Evolutionary conservation across 2,797 vertebrate genomes (phyloP).

Genomic region (Lagorchestes hirsutus): DNA sequence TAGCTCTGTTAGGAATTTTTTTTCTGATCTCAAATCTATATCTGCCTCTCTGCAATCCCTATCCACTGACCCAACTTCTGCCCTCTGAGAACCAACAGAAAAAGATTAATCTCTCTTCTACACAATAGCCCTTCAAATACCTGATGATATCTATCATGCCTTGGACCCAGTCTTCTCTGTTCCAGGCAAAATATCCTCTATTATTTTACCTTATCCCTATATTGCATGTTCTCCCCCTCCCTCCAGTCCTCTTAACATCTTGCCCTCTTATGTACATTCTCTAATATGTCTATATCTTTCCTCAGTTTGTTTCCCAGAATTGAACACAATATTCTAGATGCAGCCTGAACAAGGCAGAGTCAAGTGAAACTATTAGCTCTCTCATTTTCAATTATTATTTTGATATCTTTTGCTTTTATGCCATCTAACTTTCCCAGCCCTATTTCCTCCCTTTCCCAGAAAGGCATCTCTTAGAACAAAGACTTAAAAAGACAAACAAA

Average conservation of each 20-base stretch:
- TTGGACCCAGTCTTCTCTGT: not conserved
- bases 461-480: not conserved
- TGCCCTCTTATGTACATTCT: not conserved
- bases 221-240: not conserved
- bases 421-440: not conserved
- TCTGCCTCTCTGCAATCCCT: not conserved
- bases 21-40: not conserved
- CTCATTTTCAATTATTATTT: not conserved
- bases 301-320: not conserved
- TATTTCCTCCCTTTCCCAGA: not conserved
- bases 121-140: not conserved
- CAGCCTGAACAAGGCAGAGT: not conserved
- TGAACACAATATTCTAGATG: not conserved
- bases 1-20: not conserved
- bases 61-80: not conserved
- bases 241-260: not conserved
- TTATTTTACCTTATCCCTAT: not conserved
- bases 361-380: not conserved
- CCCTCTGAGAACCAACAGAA: not conserved
- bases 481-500: not conserved
- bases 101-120: not conserved
- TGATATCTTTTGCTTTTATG: not conserved
- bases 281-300: not conserved
- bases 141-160: not conserved
- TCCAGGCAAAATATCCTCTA: not conserved